Base-by-base conservation (phyloP, 2,113 vertebrate genomes). In the Alexandromys fortis region DNA sequence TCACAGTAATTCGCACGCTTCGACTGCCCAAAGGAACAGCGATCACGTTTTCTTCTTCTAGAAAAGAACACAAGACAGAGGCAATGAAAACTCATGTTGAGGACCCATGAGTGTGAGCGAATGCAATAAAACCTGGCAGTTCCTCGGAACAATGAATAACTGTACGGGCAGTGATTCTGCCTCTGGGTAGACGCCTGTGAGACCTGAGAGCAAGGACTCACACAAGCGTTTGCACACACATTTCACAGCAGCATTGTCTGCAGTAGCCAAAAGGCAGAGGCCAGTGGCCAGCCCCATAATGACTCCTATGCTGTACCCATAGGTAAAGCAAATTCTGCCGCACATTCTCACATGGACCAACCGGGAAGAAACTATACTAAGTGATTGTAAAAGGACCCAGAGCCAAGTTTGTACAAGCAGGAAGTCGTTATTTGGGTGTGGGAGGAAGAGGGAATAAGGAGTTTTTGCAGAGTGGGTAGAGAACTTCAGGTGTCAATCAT, bases 11-110 rank as follows among this genome's bases (percentile, higher is more conserved):
- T 97, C 99, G 98, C 98, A 99, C 98, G 30, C 99, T 99, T 82
- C 99, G 98, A 85, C 99, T 99, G 91, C 99, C 99, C 97, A 99
- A 94, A 0, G 99, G 99, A 47, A 99, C 99, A 96, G 99, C 99
- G 90, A 99, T 98, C 19, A 99, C 98, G 0, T 98, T 99, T 98
- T 99, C 99, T 97, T 99, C 97, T 94, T 98, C 99, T 99, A 97
- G 89, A 97, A 98, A 97, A 97, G 96, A 68, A 52, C 13, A 65
- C 1, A 38, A 67, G 72, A 92, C 70, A 86, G 65, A 19, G 14
- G 10, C 42, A 72, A 30, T 68, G 33, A 94, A 81, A 19, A 2
- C 21, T 9, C 8, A 2, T 45, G 30, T 4, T 3, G 26, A 55
- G 91, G 38, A 22, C 35, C 26, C 68, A 33, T 0, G 16, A 24